Evolutionary conservation across 2,797 vertebrate genomes (phyloP), one percentile per base, ranked within the genome.

Genomic region (Silurus aristotelis): DNA sequence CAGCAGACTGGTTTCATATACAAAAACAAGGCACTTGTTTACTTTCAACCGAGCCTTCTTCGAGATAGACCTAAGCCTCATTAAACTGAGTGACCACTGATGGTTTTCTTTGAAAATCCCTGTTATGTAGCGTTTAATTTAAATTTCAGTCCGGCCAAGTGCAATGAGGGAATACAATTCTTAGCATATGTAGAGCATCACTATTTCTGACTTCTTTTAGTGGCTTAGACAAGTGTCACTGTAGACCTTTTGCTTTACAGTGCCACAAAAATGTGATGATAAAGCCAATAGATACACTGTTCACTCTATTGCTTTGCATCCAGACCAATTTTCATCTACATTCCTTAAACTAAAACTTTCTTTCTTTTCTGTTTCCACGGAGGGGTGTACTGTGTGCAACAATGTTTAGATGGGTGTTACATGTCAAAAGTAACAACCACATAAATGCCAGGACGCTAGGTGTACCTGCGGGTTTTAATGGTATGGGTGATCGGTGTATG

Each of bases 71-170:
- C 61, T 27, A 61, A 66, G 43, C 43, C 78, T 80, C 43, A 66
- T 80, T 66, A 80, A 27, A 80, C 15, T 17, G n/a, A 80, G 22
- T 80, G 78, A 10, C 38, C 77, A 25, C 0, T 25, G 60, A 64
- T 64, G 60, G 38, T 12, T 60, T 78, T 63, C 20, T 38, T 38
- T 38, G 3, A 38, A 15, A 63, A 48, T 63, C 75, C n/a, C 12
- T 43, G 31, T 79, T 79, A 79, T 60, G 31, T 48, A n/a, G 20
- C 46, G 38, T 63, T 79, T 79, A 79, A 63, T 79, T 63, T 46
- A 63, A 63, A 20, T 38, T 14, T 64, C 22, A 10, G 38, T 80
- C 77, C 63, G 22, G 38, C 31, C 60, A 46, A 8, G 0, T 38
- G 25, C 17, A 20, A 31, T 15, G 5, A 19, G 52, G n/a, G 52